Base-by-base conservation (phyloP, 2,797 vertebrate genomes). In the Pangasius krempfi region DNA sequence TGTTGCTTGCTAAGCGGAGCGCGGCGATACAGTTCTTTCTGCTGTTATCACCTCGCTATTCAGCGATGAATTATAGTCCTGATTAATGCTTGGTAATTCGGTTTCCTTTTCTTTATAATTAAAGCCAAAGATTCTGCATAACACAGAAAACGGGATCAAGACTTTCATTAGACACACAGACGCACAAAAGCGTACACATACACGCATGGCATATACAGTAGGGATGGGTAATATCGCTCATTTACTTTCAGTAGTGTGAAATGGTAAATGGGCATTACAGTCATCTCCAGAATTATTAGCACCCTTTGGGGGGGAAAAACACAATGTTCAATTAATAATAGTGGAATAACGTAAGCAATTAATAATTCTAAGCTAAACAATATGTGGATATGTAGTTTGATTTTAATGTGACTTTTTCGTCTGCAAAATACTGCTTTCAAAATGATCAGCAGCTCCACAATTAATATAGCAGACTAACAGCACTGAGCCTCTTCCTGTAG, bases 81-180 rank as follows among this genome's bases (percentile, higher is more conserved):
- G 87, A 90, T 92, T 92, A 91, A 90, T 76, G 80, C 85, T 91
- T 10, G 12, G 44, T 91, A 84, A 89, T 89, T 91, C 81, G 50
- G 87, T 76, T 81, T 90, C 33, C 13, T 44, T 30, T 81, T 64
- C 83, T 84, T 83, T 87, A 72, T 87, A 91, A 91, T 92, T 90
- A 88, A 78, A 89, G 73, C 87, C 81, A 87, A 73, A 88, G 33
- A 81, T 82, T 58, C 79, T 44, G 79, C 73, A 82, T 78, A 85
- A 79, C 84, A 83, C 66, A 30, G 62, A 83, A 89, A 37, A 50
- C 20, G 40, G 86, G 75, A 66, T 84, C 76, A 88, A 88, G 87
- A n/a, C 72, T 85, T 82, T 89, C 88, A 92, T 92, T 89, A 88
- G 82, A 80, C 60, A 47, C 66, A 86, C 88, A 83, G 54, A 88